Conservation (phyloP, 2,113 vertebrate species). For the Regulus satrapa region DNA sequence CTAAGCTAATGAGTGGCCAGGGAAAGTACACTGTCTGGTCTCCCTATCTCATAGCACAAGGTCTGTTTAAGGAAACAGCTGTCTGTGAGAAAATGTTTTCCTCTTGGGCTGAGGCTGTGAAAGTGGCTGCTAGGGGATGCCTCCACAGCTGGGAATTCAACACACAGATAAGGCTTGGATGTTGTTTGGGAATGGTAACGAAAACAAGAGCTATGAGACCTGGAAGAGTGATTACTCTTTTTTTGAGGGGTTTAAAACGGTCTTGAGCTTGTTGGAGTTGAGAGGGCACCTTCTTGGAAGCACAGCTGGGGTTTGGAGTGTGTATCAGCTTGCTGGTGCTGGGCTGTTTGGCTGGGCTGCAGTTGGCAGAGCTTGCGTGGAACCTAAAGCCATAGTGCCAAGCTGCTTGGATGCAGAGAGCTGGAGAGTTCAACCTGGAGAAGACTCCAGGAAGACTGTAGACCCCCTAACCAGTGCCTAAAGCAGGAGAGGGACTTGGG, state of each 20-base stretch:
- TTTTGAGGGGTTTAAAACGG: neutral
- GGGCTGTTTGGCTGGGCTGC: neutral
- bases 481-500: neutral
- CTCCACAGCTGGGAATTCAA: neutral
- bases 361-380: no score
- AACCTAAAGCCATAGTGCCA: neutral
- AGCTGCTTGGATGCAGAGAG: neutral
- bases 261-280: neutral
- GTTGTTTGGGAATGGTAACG: neutral
- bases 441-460: neutral
- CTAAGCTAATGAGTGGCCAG: neutral
- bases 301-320: neutral
- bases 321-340: neutral
- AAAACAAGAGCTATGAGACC: neutral
- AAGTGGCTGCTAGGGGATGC: neutral
- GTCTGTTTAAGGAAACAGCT: neutral
- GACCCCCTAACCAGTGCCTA: rapidly evolving
- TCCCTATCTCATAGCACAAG: neutral
- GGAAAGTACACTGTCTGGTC: neutral
- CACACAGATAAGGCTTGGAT: neutral
- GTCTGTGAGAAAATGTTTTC: neutral
- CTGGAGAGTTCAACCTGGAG: neutral
- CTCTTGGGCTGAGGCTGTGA: neutral
- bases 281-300: neutral
- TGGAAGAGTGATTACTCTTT: neutral